Percentiles rank a stretch among this genome's conserved stretches.
phyloP scores from a whole-genome alignment of 2,113 vertebrate species.

The Oryzias melastigma region DNA sequence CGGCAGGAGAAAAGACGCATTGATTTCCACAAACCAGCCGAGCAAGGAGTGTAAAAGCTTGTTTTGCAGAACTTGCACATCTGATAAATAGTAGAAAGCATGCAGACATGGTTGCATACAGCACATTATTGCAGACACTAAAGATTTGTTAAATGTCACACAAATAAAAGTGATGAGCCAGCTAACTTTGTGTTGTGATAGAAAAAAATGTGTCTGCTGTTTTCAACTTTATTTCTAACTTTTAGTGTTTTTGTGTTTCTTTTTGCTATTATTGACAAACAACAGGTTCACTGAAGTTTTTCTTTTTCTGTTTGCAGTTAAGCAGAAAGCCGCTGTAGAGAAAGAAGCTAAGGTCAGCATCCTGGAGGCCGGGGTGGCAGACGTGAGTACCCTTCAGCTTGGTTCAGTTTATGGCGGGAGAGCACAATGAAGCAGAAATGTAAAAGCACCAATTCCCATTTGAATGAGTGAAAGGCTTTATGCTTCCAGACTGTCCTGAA shows the following conservation, averaged over 20 bases:
- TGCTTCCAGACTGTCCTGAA: too few species aligned
- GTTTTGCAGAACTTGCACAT: constrained; percentile 22
- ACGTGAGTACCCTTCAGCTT: constrained; percentile 77
- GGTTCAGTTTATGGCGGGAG: too few species aligned
- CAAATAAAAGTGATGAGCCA: not conserved
- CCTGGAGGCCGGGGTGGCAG: constrained; percentile 84
- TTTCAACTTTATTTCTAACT: not conserved
- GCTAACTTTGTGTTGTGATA: not conserved
- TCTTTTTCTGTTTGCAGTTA: constrained; percentile 65
- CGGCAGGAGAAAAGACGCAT: constrained; percentile 21
- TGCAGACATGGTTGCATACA: constrained; percentile 18
- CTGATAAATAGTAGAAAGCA: constrained; percentile 22
- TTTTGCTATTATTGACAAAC: not conserved
- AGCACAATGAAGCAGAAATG: too few species aligned
- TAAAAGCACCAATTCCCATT: too few species aligned
- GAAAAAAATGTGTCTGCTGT: not conserved
- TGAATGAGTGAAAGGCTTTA: too few species aligned
- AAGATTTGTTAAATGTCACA: constrained; percentile 21
- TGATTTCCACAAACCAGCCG: constrained; percentile 32
- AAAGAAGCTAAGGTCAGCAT: constrained; percentile 83
- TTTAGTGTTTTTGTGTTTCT: not conserved
- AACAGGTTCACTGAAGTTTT: not conserved
- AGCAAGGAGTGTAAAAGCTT: constrained; percentile 37
- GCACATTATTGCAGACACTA: constrained; percentile 6
- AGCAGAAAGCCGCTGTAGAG: constrained; percentile 83